These are phyloP conservation scores for Drosophila infuscata DNA, from an alignment of 2,888 invertebrate genomes.

Conservation along the genomic window DNA sequence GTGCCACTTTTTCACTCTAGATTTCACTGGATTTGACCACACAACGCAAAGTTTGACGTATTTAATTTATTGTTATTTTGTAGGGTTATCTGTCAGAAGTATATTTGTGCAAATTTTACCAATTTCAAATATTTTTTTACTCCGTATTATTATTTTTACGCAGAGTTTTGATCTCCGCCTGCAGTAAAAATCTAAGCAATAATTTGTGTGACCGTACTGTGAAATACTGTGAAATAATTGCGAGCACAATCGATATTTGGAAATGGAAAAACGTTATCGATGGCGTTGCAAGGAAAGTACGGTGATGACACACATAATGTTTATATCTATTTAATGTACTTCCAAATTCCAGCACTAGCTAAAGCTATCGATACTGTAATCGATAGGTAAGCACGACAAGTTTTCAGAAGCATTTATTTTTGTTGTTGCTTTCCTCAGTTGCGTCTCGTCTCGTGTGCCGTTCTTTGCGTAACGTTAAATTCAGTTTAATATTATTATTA, in stretches of 20 bases:
- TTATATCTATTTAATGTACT: background rate
- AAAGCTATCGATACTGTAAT: slow-evolving; percentile 27
- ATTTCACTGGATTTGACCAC: background rate
- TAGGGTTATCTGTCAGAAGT: slow-evolving; percentile 18
- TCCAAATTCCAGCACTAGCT: background rate
- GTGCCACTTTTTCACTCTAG: slow-evolving; percentile 46
- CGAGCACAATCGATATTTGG: slow-evolving; percentile 2
- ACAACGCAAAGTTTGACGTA: background rate
- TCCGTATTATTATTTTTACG: slow-evolving; percentile 18
- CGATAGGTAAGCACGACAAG: slow-evolving; percentile 35
- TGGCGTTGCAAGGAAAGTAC: background rate
- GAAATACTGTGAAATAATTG: background rate
- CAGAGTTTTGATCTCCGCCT: slow-evolving; percentile 3
- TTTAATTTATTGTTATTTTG: background rate
- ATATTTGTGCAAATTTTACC: background rate
- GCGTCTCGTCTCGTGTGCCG: slow-evolving; percentile 34
- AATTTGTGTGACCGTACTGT: slow-evolving; percentile 33
- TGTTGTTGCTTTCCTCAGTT: slow-evolving; percentile 51
- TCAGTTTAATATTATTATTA: slow-evolving; percentile 27
- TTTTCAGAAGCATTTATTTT: slow-evolving; percentile 25
- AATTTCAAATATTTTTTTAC: slow-evolving; percentile 3
- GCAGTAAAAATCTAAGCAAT: slow-evolving; percentile 25
- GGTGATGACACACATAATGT: background rate
- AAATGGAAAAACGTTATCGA: background rate
- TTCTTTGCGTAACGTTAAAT: slow-evolving; percentile 67